These are phyloP conservation scores for Rhincodon typus DNA, from an alignment of 2,797 vertebrate genomes.

Conservation along the genomic window DNA sequence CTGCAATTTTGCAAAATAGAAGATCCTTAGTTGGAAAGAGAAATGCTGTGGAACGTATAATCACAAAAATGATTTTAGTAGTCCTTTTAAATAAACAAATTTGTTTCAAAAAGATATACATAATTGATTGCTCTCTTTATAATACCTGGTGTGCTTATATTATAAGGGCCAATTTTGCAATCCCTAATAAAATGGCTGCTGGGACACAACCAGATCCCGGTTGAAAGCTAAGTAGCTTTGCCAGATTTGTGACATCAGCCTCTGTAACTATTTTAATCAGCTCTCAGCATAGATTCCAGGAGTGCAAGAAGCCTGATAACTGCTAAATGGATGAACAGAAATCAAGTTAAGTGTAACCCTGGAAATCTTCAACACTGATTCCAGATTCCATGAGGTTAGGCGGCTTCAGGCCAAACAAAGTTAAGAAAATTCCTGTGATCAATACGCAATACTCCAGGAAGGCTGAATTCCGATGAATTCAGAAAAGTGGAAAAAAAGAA, in stretches of 20 bases:
- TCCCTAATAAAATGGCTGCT: background rate
- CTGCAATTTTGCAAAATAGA: background rate
- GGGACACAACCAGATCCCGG: background rate
- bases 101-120: background rate
- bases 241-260: background rate
- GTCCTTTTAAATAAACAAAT: background rate
- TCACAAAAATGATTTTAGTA: background rate
- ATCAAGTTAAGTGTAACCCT: background rate
- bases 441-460: background rate
- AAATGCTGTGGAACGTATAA: background rate
- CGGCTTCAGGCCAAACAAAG: background rate
- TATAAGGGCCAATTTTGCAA: background rate
- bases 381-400: background rate
- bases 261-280: background rate
- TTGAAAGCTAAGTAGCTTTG: background rate
- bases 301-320: background rate
- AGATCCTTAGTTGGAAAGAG: background rate
- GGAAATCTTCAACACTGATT: background rate
- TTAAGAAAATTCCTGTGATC: background rate
- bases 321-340: background rate
- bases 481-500: too few relatives aligned
- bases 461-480: too few relatives aligned
- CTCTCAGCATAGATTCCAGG: background rate
- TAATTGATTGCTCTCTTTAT: background rate
- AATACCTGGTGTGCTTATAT: background rate